Conservation (phyloP, 2,888 invertebrate genomes). For the Drosophila paranaensis region DNA sequence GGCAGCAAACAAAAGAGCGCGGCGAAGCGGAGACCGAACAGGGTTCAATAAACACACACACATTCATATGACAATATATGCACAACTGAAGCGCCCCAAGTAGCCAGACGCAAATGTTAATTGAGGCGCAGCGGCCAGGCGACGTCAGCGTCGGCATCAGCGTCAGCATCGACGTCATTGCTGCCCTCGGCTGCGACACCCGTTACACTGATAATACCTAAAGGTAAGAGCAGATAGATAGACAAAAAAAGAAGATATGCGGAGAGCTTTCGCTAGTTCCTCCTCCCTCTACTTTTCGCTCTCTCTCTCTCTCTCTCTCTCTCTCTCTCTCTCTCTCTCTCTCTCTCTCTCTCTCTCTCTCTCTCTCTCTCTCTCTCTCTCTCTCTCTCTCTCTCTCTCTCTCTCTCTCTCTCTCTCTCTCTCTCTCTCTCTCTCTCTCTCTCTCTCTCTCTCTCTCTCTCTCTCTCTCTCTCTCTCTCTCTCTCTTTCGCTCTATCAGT, state of each 20-base stretch:
- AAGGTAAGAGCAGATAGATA: conserved; percentile 4
- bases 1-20: neutral
- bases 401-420: too few species aligned
- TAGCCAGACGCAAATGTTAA: conserved; percentile 1
- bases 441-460: too few species aligned
- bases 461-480: too few species aligned
- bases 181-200: conserved; percentile 11
- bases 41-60: neutral
- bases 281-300: neutral
- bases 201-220: conserved; percentile 8
- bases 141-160: neutral
- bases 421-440: too few species aligned
- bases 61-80: neutral
- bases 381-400: too few species aligned
- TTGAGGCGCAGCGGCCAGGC: conserved; percentile 13
- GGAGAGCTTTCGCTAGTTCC: neutral
- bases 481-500: too few species aligned
- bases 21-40: neutral
- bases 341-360: too few species aligned
- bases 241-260: conserved; percentile 4
- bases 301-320: neutral
- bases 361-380: too few species aligned
- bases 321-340: too few species aligned
- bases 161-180: conserved; percentile 20
- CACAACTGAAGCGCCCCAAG: neutral